Evolutionary conservation across 2,113 vertebrate species (phyloP), one percentile per base, ranked within the genome.

Genomic region (Cranoglanis bouderius): DNA sequence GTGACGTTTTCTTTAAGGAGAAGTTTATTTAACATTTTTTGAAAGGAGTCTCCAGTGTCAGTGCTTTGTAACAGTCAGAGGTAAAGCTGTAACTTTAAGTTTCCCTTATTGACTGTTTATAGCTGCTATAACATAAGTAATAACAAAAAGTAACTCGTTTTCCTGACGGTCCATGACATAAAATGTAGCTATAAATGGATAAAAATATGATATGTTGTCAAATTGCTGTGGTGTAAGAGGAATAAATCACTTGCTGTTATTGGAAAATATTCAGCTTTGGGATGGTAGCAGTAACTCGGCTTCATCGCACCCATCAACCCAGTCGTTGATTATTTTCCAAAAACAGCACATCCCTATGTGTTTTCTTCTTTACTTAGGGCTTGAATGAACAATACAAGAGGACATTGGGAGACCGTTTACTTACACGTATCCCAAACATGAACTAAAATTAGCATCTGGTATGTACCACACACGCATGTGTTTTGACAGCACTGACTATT

Each of bases 401-500:
- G 12, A 29, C n/a, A 72, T 55, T 21, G 2, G 70, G 7, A 40
- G 32, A 40, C 32, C 14, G 63, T 65, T 65, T 65, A 55, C 80
- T 53, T 80, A 83, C 75, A 91, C 89, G 90, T 24, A 51, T 21
- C 6, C 38, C 18, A 43, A 75, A 43, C 16, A 18, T 70, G 16
- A 70, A 75, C 72, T 43, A 10, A 21, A 43, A 43, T 75, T 40
- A 40, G 72, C 35, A 75, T 75, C 72, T 43, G 19, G 9, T 24
- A 49, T 49, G 46, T 10, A 43, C 57, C 77, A 77, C 55, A 82
- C 65, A 86, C 49, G 89, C 59, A 77, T 38, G 51, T 40, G 46
- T 29, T 85, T 72, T 82, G 70, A 51, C 83, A 70, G 74, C 82
- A 1, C 19, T 61, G 55, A 29, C 89, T 85, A 89, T 90, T 85